Conservation (phyloP, 1,140 invertebrate genomes). For the Vanessa atalanta region DNA sequence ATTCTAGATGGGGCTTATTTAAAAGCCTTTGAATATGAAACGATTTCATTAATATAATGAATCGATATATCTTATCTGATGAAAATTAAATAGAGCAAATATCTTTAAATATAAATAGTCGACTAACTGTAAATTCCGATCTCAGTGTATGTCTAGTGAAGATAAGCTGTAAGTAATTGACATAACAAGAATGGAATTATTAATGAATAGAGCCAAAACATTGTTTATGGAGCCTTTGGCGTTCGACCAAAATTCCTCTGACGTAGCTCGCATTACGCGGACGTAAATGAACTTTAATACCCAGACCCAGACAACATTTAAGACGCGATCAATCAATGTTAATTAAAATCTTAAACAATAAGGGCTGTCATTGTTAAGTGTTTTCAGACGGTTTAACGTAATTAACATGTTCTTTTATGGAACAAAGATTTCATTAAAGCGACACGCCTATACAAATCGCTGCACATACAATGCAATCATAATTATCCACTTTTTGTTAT, state of each 20-base stretch:
- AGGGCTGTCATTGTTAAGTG: neutral
- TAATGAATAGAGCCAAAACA: conserved; percentile 27
- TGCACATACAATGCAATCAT: neutral
- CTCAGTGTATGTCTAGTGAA: conserved; percentile 22
- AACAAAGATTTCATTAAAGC: conserved; percentile 4
- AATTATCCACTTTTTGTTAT: neutral
- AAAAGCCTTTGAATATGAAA: conserved; percentile 7
- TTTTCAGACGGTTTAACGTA: conserved; percentile 9
- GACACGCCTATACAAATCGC: conserved; percentile 9
- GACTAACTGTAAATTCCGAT: conserved; percentile 24
- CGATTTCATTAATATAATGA: conserved; percentile 29
- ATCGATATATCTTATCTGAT: conserved; percentile 24
- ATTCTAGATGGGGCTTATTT: neutral
- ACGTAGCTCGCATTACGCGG: conserved; percentile 9
- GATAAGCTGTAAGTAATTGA: conserved; percentile 39
- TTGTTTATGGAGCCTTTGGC: conserved; percentile 27
- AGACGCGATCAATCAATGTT: conserved; percentile 9
- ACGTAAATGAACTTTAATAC: conserved; percentile 23
- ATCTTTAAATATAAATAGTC: conserved; percentile 31
- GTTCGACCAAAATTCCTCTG: conserved; percentile 15
- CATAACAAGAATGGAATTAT: conserved; percentile 32
- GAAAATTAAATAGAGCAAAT: conserved; percentile 15
- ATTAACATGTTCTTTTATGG: conserved; percentile 25
- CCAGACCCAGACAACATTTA: neutral
- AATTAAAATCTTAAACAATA: conserved; percentile 12